Conservation (phyloP, 2,113 vertebrate species). For the Psilopogon haemacephalus region DNA sequence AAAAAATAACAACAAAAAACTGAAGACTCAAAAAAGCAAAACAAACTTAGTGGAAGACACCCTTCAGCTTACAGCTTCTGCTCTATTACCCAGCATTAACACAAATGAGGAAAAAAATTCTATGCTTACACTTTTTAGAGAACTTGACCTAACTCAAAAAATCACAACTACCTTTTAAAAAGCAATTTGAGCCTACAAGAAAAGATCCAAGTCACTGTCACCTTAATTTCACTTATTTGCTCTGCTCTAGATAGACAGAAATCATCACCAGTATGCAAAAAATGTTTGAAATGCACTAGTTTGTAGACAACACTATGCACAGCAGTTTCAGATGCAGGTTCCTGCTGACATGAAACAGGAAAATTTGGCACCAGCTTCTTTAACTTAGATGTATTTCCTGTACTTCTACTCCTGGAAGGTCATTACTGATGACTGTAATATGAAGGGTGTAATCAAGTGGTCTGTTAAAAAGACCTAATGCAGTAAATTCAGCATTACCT, state of each 20-base stretch:
- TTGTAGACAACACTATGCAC: background rate
- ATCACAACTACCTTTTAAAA: background rate
- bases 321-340: background rate
- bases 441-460: fast-evolving
- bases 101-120: background rate
- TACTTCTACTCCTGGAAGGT: background rate
- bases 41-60: background rate
- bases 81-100: background rate
- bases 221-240: background rate
- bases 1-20: background rate
- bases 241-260: background rate
- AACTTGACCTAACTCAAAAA: background rate
- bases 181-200: background rate
- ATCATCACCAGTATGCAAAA: background rate
- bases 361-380: background rate
- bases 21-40: background rate
- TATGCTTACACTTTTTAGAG: background rate
- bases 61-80: background rate
- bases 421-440: background rate
- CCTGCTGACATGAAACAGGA: background rate
- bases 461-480: background rate
- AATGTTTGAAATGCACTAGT: background rate
- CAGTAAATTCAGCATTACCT: background rate
- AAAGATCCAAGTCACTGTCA: background rate
- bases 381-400: background rate